Conservation (phyloP, 2,888 invertebrate species). For the Alsophila aescularia region DNA sequence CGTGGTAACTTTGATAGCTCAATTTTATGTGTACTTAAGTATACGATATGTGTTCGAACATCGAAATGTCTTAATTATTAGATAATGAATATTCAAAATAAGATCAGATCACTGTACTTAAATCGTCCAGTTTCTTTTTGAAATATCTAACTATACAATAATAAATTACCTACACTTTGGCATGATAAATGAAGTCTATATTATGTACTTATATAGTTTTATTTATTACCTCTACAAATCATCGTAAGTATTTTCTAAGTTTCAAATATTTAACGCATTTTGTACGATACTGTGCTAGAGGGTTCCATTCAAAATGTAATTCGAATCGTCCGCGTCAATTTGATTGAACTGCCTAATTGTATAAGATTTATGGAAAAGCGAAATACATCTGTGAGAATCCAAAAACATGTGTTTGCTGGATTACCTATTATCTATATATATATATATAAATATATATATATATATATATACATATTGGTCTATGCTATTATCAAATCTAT, state of each 20-base stretch:
- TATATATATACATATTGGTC: too few species aligned
- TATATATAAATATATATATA: too few species aligned
- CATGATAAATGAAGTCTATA: background rate
- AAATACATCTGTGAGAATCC: too few species aligned
- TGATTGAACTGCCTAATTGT: too few species aligned
- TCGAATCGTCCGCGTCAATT: too few species aligned
- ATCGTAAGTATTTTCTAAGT: background rate
- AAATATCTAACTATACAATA: background rate
- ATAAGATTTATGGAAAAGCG: too few species aligned
- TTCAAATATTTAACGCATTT: background rate
- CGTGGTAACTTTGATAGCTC: conserved; percentile 71
- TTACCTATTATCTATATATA: too few species aligned
- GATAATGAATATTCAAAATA: conserved; percentile 8
- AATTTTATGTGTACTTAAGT: conserved; percentile 66
- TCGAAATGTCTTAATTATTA: conserved; percentile 49
- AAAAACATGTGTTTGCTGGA: too few species aligned
- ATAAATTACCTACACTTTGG: background rate
- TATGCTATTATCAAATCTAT: too few species aligned
- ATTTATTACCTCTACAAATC: background rate
- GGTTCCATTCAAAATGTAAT: too few species aligned
- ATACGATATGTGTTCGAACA: conserved; percentile 66
- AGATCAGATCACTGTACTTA: background rate
- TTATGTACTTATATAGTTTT: background rate
- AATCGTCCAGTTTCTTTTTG: background rate
- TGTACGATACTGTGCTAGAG: too few species aligned